phyloP scores from a whole-genome alignment of 2,797 vertebrate genomes.

The Poecilia gillii region DNA sequence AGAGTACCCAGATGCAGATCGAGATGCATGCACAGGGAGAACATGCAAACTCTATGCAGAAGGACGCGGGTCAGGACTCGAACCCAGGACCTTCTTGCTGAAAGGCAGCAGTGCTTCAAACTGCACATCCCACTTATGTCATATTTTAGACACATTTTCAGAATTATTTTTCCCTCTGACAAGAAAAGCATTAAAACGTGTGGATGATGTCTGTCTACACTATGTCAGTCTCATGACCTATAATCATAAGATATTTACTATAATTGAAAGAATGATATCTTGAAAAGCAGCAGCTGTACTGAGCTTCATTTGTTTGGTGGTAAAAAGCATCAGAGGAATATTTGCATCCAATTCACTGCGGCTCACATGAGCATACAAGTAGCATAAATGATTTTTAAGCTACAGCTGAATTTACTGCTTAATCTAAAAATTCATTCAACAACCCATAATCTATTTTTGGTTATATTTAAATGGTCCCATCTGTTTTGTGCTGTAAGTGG shows the following conservation, averaged over 20 bases:
- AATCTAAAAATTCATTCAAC: slow-evolving; percentile 2
- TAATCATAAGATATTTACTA: neutral
- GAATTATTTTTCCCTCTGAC: neutral
- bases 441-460: slow-evolving; percentile 6
- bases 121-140: neutral
- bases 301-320: neutral
- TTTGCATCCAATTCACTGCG: neutral
- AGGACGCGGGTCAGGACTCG: no score
- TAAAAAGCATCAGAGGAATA: neutral
- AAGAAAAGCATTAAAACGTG: neutral
- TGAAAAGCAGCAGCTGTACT: neutral
- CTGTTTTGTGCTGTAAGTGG: slow-evolving; percentile 13
- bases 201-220: neutral
- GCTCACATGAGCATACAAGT: neutral
- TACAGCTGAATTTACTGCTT: slow-evolving; percentile 14
- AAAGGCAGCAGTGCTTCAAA: no score
- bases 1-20: no score
- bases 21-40: no score
- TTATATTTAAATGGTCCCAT: slow-evolving; percentile 14
- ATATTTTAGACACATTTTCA: neutral
- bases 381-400: slow-evolving; percentile 12
- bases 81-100: no score
- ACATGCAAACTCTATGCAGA: no score
- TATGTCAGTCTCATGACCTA: neutral
- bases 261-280: neutral